Evolutionary conservation across 2,888 invertebrate species (phyloP).

Genomic region (Morpho helenor): DNA sequence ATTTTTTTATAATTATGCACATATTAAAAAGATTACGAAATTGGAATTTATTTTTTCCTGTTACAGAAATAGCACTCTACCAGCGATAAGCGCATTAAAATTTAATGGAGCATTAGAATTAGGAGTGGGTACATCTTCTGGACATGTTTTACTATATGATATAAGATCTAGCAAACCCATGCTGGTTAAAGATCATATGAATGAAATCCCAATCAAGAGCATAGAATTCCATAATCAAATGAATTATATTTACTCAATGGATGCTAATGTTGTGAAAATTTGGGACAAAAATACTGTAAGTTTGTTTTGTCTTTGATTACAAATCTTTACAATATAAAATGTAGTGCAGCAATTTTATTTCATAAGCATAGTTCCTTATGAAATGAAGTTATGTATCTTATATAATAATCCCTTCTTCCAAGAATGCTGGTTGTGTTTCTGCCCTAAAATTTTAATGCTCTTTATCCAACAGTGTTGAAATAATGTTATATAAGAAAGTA

Average conservation of each 20-base stretch:
- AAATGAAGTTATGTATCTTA: too few relatives aligned
- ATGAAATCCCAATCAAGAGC: slow-evolving; percentile 93
- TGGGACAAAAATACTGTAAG: slow-evolving; percentile 92
- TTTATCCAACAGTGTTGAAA: too few relatives aligned
- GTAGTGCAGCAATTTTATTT: too few relatives aligned
- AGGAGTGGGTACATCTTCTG: slow-evolving; percentile 96
- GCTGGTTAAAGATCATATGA: slow-evolving; percentile 95
- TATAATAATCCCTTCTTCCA: too few relatives aligned
- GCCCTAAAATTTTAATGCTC: too few relatives aligned
- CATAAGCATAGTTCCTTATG: too few relatives aligned
- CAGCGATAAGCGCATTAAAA: slow-evolving; percentile 88
- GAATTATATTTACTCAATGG: slow-evolving; percentile 93
- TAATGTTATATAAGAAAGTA: too few relatives aligned
- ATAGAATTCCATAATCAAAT: slow-evolving; percentile 90
- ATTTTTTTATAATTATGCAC: not conserved
- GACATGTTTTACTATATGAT: slow-evolving; percentile 96
- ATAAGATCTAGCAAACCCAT: slow-evolving; percentile 94
- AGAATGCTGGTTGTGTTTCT: too few relatives aligned
- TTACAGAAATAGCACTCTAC: slow-evolving; percentile 81
- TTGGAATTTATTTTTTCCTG: slow-evolving; percentile 19
- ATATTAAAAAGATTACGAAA: not conserved
- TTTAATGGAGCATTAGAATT: slow-evolving; percentile 87
- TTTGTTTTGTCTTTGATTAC: slow-evolving; percentile 12
- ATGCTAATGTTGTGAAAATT: slow-evolving; percentile 91
- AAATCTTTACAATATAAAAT: too few relatives aligned